Percentiles rank a stretch among this genome's conserved stretches.
phyloP scores from a whole-genome alignment of 2,888 invertebrate species.

The Lasioglossum oenotherae region DNA sequence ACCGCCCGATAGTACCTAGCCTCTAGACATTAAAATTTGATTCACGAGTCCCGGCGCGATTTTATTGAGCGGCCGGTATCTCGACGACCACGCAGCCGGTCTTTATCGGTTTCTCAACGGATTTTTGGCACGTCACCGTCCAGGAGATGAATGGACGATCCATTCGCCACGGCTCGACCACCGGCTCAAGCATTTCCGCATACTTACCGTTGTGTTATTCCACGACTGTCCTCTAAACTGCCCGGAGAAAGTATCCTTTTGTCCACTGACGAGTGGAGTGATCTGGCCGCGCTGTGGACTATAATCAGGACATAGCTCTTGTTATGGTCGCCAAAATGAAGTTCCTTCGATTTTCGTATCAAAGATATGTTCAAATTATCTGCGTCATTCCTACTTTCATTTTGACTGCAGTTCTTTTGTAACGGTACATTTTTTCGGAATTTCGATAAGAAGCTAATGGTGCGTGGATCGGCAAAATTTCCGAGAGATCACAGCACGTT shows the following conservation, averaged over 20 bases:
- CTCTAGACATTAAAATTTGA: not conserved
- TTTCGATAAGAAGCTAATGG: too few relatives aligned
- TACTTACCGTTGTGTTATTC: slow-evolving; percentile 11
- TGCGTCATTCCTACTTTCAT: too few relatives aligned
- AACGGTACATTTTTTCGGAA: not conserved
- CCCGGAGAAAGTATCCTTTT: not conserved
- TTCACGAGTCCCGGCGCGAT: not conserved
- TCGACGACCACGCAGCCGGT: not conserved
- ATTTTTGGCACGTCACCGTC: slow-evolving; percentile 44
- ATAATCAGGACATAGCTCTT: not conserved
- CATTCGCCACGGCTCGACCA: slow-evolving; percentile 13
- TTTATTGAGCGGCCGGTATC: slow-evolving; percentile 20
- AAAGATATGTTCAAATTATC: not conserved
- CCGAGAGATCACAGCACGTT: not conserved
- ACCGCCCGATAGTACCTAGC: not conserved
- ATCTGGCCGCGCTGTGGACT: not conserved
- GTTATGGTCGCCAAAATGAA: not conserved
- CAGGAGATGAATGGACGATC: slow-evolving; percentile 32
- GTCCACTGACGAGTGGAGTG: not conserved
- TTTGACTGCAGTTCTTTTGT: too few relatives aligned
- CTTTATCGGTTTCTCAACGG: slow-evolving; percentile 29
- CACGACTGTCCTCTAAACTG: not conserved
- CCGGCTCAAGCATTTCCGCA: slow-evolving; percentile 2
- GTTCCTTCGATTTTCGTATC: not conserved
- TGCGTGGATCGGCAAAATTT: not conserved